phyloP scores from a whole-genome alignment of 2,797 vertebrate genomes.

The Melanotaenia trifasciata region DNA sequence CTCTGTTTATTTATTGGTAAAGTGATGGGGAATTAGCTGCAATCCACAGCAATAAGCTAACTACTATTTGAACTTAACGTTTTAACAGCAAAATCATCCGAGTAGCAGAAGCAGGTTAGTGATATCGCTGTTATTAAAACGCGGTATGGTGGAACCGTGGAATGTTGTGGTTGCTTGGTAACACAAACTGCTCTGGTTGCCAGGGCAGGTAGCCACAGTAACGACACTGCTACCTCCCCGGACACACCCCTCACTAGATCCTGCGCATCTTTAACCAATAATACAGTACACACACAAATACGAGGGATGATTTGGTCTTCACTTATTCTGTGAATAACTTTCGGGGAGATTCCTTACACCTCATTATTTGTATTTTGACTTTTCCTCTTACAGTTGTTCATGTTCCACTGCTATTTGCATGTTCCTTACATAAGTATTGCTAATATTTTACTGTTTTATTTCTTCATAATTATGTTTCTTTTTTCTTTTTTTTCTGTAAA shows the following conservation, averaged over 20 bases:
- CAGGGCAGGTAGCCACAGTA: conserved; percentile 30
- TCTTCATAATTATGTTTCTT: no score
- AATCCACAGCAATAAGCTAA: background rate
- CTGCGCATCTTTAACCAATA: background rate
- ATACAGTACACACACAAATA: no score
- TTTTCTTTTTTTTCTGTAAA: no score
- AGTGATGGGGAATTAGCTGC: background rate
- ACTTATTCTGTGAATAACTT: no score
- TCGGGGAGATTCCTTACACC: no score
- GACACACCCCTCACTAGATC: conserved; percentile 53
- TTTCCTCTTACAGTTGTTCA: no score
- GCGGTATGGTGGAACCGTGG: background rate
- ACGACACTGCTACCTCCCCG: conserved; percentile 6
- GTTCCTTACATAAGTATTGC: no score
- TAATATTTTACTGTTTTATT: no score
- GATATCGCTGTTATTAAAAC: background rate
- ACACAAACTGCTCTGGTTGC: conserved; percentile 35
- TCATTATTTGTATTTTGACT: no score
- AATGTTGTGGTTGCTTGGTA: conserved; percentile 33
- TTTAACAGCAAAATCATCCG: background rate
- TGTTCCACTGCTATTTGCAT: no score
- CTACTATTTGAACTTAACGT: background rate
- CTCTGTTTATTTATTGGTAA: background rate
- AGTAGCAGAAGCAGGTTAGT: background rate
- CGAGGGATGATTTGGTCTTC: no score